Evolutionary conservation across 2,888 invertebrate species (phyloP).

Genomic region (Hemaris fuciformis): DNA sequence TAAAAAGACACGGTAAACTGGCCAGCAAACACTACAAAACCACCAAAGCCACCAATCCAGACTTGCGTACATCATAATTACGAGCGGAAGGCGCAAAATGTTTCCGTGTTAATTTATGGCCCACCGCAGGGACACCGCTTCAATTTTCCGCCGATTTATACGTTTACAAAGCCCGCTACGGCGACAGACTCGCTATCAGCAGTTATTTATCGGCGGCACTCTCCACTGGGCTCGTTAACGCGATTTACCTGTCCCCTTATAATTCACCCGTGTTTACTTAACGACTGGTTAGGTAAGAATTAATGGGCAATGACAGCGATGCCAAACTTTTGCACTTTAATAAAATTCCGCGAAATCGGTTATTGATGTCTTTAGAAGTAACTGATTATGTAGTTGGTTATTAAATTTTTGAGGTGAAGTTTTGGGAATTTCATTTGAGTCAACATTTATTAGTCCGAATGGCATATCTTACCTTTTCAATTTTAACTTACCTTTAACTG

Average conservation of each 20-base stretch:
- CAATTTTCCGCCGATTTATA: slow-evolving; percentile 58
- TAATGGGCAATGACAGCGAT: slow-evolving; percentile 37
- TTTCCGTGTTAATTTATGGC: slow-evolving; percentile 35
- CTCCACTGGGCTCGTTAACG: slow-evolving; percentile 59
- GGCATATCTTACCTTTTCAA: not conserved
- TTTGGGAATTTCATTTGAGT: not conserved
- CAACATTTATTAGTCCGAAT: too few relatives aligned
- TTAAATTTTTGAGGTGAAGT: not conserved
- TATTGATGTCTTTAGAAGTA: slow-evolving; percentile 5
- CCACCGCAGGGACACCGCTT: slow-evolving; percentile 27
- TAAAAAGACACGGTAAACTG: too few relatives aligned
- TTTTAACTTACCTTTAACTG: too few relatives aligned
- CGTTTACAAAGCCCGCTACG: slow-evolving; percentile 41
- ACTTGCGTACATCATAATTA: slow-evolving; percentile 8
- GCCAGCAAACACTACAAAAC: not conserved
- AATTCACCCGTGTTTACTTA: slow-evolving; percentile 59
- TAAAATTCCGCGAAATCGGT: slow-evolving; percentile 1
- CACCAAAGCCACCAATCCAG: not conserved
- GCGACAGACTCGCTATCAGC: slow-evolving; percentile 51
- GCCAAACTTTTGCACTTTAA: slow-evolving; percentile 8
- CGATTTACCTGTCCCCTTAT: slow-evolving; percentile 62
- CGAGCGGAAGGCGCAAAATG: slow-evolving; percentile 23
- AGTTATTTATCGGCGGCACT: slow-evolving; percentile 51
- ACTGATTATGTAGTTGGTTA: slow-evolving; percentile 9
- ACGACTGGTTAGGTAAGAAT: slow-evolving; percentile 59